phyloP scores from a whole-genome alignment of 2,113 vertebrate genomes.

The Pipra filicauda region DNA sequence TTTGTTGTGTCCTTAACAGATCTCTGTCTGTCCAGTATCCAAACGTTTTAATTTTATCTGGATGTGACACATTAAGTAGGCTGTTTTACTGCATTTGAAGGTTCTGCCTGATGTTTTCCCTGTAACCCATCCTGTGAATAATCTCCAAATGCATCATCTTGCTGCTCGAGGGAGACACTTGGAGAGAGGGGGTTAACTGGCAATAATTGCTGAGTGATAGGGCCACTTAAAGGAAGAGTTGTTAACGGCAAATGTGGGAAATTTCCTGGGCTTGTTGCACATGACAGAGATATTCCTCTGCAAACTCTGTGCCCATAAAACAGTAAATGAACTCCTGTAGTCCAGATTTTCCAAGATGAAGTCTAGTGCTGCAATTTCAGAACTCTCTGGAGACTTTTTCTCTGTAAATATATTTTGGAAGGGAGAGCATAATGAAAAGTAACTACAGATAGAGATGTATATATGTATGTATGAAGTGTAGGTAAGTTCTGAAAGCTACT shows the following conservation, averaged over 20 bases:
- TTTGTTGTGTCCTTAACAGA: not conserved
- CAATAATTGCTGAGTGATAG: not conserved
- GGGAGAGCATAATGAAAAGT: not conserved
- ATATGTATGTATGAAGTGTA: not conserved
- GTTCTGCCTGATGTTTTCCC: rapidly evolving
- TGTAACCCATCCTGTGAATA: not conserved
- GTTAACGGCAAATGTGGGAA: no score
- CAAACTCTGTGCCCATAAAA: not conserved
- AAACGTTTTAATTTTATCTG: not conserved
- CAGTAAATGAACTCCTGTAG: not conserved
- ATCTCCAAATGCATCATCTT: not conserved
- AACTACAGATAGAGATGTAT: not conserved
- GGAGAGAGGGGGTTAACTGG: no score
- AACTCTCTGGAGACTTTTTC: not conserved
- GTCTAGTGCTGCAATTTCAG: not conserved
- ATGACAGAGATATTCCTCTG: not conserved
- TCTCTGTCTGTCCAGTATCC: not conserved
- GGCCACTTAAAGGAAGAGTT: not conserved
- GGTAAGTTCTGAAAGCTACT: not conserved
- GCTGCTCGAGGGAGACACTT: not conserved
- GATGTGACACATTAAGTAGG: not conserved
- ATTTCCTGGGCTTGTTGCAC: not conserved
- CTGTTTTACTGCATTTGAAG: not conserved
- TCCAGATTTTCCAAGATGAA: not conserved
- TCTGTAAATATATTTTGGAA: not conserved